Evolutionary conservation across 2,113 vertebrate species (phyloP).

Genomic region (Zosterops borbonicus): DNA sequence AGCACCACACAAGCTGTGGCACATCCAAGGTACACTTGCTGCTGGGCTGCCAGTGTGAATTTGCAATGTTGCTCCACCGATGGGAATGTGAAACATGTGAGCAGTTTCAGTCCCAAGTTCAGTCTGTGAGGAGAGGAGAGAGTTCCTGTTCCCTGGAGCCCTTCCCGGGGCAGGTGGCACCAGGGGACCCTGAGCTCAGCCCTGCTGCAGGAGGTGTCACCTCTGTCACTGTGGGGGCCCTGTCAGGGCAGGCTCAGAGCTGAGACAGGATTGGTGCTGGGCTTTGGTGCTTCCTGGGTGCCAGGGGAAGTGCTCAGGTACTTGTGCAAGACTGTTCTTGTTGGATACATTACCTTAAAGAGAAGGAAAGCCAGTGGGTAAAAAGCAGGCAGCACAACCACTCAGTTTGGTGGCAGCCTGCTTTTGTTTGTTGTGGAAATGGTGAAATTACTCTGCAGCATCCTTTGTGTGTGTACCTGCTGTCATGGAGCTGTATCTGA

Average conservation of each 20-base stretch:
- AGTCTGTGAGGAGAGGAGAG: not conserved
- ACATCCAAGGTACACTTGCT: not conserved
- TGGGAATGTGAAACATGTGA: not conserved
- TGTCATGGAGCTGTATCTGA: not conserved
- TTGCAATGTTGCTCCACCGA: not conserved
- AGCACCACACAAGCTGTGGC: not conserved
- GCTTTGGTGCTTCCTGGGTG: not conserved
- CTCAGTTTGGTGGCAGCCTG: not conserved
- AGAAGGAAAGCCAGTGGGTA: not conserved
- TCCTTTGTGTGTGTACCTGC: not conserved
- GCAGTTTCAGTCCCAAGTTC: not conserved
- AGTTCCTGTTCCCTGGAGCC: not conserved
- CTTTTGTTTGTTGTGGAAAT: not conserved
- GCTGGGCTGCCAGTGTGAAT: not conserved
- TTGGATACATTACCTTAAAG: not conserved
- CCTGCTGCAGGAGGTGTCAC: not conserved
- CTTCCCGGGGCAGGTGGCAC: not conserved
- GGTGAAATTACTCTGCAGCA: not conserved
- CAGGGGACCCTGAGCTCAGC: accelerated
- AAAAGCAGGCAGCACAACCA: not conserved
- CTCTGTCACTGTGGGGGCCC: not conserved
- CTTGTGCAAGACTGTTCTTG: not conserved
- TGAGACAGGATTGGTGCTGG: not conserved
- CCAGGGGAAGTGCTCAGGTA: not conserved
- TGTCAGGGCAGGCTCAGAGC: not conserved